Percentiles rank a stretch among this genome's conserved stretches.
phyloP scores from a whole-genome alignment of 2,888 invertebrate genomes.

The Drosophila differens region DNA sequence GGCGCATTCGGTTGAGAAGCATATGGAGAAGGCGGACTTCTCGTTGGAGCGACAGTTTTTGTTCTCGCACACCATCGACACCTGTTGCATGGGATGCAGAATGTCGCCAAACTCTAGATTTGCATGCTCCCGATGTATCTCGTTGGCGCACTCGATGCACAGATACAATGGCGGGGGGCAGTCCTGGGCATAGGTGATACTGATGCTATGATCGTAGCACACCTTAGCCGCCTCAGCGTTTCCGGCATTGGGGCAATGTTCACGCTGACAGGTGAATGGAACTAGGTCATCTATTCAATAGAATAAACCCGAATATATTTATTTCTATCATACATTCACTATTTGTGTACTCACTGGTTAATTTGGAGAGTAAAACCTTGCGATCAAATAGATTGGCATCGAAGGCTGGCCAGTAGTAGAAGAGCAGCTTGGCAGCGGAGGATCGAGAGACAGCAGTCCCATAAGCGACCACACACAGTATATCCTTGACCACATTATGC shows the following conservation, averaged over 20 bases:
- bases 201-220: constrained; percentile 96
- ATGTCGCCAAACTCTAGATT: constrained; percentile 94
- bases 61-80: constrained; percentile 97
- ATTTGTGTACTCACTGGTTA: constrained; percentile 89
- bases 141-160: constrained; percentile 98
- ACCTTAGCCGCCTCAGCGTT: constrained; percentile 96
- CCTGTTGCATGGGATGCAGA: constrained; percentile 96
- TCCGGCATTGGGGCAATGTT: constrained; percentile 95
- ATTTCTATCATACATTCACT: background rate
- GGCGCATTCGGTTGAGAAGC: constrained; percentile 98
- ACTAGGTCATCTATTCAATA: constrained; percentile 88
- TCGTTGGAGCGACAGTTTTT: constrained; percentile 97
- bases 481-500: constrained; percentile 95
- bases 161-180: constrained; percentile 97
- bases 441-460: constrained; percentile 96
- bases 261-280: constrained; percentile 95
- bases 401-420: constrained; percentile 99
- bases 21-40: constrained; percentile 97
- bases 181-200: constrained; percentile 93
- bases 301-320: background rate
- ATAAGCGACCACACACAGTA: constrained; percentile 97
- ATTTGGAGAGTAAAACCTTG: constrained; percentile 93
- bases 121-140: constrained; percentile 94
- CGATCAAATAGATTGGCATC: constrained; percentile 97
- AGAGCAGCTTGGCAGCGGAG: constrained; percentile 98